These are phyloP conservation scores for Brachyistius frenatus DNA, from an alignment of 2,113 vertebrate genomes.

Conservation along the genomic window DNA sequence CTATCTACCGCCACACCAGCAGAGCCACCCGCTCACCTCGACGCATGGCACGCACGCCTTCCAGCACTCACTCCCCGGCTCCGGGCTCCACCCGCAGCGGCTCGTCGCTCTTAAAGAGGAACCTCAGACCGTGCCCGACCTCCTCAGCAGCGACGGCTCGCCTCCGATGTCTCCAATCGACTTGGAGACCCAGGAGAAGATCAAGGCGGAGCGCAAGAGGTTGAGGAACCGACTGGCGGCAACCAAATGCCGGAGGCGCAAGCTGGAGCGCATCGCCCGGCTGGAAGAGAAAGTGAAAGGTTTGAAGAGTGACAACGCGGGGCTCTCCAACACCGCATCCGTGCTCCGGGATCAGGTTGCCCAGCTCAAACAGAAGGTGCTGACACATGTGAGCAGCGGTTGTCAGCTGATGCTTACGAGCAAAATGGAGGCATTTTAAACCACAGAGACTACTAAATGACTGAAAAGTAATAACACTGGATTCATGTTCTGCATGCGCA, in stretches of 20 bases:
- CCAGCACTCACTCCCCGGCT: constrained; percentile 71
- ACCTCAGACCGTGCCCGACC: constrained; percentile 91
- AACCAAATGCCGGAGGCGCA: constrained; percentile 93
- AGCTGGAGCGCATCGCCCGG: constrained; percentile 93
- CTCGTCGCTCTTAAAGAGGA: constrained; percentile 90
- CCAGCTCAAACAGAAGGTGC: constrained; percentile 93
- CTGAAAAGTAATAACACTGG: constrained; percentile 82
- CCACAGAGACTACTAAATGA: constrained; percentile 45
- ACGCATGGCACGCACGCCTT: constrained; percentile 77
- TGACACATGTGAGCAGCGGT: constrained; percentile 92
- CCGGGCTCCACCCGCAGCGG: constrained; percentile 76
- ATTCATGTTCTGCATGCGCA: constrained; percentile 67
- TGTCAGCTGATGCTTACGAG: constrained; percentile 93
- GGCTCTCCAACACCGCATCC: constrained; percentile 90
- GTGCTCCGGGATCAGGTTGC: constrained; percentile 93
- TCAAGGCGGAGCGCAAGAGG: constrained; percentile 93
- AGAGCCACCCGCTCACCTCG: constrained; percentile 81
- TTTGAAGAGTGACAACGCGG: constrained; percentile 92
- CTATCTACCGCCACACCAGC: constrained; percentile 87
- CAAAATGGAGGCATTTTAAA: constrained; percentile 88
- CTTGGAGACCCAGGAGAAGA: constrained; percentile 92
- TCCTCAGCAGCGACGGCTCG: constrained; percentile 88
- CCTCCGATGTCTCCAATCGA: constrained; percentile 93
- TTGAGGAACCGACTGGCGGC: constrained; percentile 93
- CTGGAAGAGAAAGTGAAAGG: constrained; percentile 94